Evolutionary conservation across 2,888 invertebrate species (phyloP).

Genomic region (Biston stratarius): DNA sequence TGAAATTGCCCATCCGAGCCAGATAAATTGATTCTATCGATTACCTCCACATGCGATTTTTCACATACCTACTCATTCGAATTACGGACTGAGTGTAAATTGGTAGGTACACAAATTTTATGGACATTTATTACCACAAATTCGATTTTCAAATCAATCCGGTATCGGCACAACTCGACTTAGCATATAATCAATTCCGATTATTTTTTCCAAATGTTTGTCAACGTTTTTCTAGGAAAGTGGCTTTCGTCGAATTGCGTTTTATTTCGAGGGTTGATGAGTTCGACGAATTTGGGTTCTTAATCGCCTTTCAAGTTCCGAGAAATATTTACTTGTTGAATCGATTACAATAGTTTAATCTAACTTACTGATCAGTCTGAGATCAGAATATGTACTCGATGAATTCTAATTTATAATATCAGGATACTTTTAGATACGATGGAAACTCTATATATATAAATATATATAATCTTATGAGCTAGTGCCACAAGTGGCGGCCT

Average conservation of each 20-base stretch:
- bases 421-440: too few relatives aligned
- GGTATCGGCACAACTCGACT: slow-evolving; percentile 17
- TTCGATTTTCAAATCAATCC: slow-evolving; percentile 12
- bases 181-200: slow-evolving; percentile 16
- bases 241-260: slow-evolving; percentile 9
- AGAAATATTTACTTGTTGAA: background rate
- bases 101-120: background rate
- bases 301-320: background rate
- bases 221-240: slow-evolving; percentile 21
- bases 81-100: slow-evolving; percentile 22
- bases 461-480: too few relatives aligned
- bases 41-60: slow-evolving; percentile 8
- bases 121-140: slow-evolving; percentile 7
- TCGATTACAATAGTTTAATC: too few relatives aligned
- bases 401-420: too few relatives aligned
- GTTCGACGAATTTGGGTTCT: slow-evolving; percentile 9
- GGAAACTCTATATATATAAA: too few relatives aligned
- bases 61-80: slow-evolving; percentile 4
- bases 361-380: too few relatives aligned
- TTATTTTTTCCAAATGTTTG: slow-evolving; percentile 28
- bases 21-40: slow-evolving; percentile 15
- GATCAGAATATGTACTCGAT: too few relatives aligned
- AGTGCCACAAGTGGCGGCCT: too few relatives aligned
- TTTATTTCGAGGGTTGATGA: slow-evolving; percentile 7
- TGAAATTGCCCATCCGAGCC: slow-evolving; percentile 17